phyloP scores from a whole-genome alignment of 2,797 vertebrate species.

The Enteromius fasciolatus region DNA sequence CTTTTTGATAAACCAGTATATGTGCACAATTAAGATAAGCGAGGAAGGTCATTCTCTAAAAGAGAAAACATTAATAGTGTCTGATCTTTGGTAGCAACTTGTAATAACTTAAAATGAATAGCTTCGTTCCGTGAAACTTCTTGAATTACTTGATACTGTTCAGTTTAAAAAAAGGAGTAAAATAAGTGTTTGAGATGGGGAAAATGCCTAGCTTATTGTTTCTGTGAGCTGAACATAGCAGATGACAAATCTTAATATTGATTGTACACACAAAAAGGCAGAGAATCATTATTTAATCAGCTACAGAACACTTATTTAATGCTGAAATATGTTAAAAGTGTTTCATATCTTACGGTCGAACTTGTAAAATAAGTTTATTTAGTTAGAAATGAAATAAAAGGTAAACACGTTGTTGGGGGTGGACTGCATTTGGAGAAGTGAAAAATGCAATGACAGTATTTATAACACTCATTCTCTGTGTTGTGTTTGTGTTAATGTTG shows the following conservation, averaged over 20 bases:
- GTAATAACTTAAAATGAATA: slow-evolving; percentile 11
- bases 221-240: neutral
- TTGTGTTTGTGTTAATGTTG: slow-evolving; percentile 46
- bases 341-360: slow-evolving; percentile 6
- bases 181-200: neutral
- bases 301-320: slow-evolving; percentile 50
- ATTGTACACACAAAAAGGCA: slow-evolving; percentile 41
- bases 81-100: slow-evolving; percentile 42
- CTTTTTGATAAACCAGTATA: neutral
- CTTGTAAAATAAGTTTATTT: slow-evolving; percentile 25
- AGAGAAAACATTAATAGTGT: slow-evolving; percentile 7
- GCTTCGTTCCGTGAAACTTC: neutral
- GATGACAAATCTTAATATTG: neutral
- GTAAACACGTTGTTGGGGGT: slow-evolving; percentile 6
- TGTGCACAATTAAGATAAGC: neutral
- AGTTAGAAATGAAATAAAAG: neutral
- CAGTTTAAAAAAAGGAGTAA: neutral
- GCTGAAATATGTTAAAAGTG: slow-evolving; percentile 28
- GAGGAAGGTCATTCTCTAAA: slow-evolving; percentile 3
- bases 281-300: slow-evolving; percentile 27
- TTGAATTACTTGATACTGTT: neutral
- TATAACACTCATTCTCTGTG: slow-evolving; percentile 3
- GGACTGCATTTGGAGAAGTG: slow-evolving; percentile 21
- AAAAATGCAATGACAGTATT: slow-evolving; percentile 28
- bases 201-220: neutral